phyloP scores from a whole-genome alignment of 2,797 vertebrate genomes.

The Vespertilio murinus region DNA sequence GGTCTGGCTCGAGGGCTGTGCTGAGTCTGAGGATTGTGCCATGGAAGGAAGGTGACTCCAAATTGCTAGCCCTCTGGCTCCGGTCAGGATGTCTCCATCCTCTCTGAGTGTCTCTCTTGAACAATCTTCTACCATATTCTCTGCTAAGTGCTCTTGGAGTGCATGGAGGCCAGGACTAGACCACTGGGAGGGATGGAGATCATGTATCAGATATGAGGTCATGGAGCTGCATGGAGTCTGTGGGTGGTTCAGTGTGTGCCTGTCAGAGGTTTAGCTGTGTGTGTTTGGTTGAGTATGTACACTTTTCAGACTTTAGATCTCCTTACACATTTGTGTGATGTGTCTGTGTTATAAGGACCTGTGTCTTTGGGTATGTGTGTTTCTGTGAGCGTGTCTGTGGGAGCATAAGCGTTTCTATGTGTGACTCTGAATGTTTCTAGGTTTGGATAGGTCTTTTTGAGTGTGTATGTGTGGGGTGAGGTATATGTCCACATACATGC shows the following conservation, averaged over 20 bases:
- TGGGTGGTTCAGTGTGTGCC: not conserved
- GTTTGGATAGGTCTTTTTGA: not conserved
- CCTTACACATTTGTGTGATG: not conserved
- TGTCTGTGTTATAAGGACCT: too few relatives aligned
- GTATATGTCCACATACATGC: not conserved
- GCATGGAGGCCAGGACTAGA: not conserved
- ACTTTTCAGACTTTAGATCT: not conserved
- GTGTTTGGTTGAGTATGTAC: not conserved
- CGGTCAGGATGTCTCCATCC: not conserved
- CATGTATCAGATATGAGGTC: not conserved
- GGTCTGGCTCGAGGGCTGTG: not conserved
- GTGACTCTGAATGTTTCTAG: not conserved
- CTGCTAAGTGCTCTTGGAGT: not conserved
- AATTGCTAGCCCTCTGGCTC: not conserved
- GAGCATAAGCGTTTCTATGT: not conserved
- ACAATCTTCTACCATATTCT: not conserved
- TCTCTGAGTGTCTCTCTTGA: not conserved
- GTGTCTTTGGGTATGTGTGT: not conserved
- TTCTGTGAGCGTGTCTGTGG: too few relatives aligned
- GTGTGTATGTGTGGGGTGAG: not conserved
- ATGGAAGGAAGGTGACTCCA: not conserved
- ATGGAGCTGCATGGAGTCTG: fast-evolving
- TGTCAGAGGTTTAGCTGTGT: not conserved
- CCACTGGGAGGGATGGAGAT: not conserved
- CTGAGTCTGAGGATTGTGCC: not conserved